phyloP scores from a whole-genome alignment of 2,888 invertebrate genomes.

The Ochlodes sylvanus region DNA sequence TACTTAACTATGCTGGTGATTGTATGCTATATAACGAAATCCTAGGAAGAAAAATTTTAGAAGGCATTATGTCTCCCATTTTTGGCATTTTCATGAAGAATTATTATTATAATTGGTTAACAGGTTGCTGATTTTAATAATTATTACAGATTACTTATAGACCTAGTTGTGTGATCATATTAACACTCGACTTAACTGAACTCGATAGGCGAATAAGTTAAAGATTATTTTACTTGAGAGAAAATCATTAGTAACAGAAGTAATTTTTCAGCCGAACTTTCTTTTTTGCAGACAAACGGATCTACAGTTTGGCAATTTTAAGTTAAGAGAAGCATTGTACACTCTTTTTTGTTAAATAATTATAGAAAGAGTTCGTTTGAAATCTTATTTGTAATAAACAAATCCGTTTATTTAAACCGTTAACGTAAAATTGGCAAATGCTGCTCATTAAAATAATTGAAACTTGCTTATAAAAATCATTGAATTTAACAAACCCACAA shows the following conservation, averaged over 20 bases:
- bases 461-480: too few species aligned
- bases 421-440: not conserved
- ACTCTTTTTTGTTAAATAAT: too few species aligned
- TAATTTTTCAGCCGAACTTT: too few species aligned
- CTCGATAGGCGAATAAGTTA: not conserved
- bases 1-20: conserved; percentile 51
- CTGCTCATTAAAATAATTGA: not conserved
- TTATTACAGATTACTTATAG: conserved; percentile 23
- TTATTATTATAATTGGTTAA: conserved; percentile 29
- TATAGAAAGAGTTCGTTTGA: too few species aligned
- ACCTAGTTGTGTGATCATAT: conserved; percentile 19
- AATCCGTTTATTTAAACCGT: too few species aligned
- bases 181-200: not conserved
- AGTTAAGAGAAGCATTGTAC: too few species aligned
- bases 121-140: conserved; percentile 15
- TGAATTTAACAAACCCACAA: not conserved
- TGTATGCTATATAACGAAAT: conserved; percentile 72
- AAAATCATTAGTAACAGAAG: too few species aligned
- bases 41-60: conserved; percentile 68
- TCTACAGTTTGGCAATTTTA: too few species aligned
- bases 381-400: too few species aligned
- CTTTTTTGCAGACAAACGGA: too few species aligned
- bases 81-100: conserved; percentile 49
- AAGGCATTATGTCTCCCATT: conserved; percentile 45
- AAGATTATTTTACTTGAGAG: too few species aligned